Evolutionary conservation across 2,888 invertebrate genomes (phyloP), one percentile per base, ranked within the genome.

Genomic region (Thereva unica): DNA sequence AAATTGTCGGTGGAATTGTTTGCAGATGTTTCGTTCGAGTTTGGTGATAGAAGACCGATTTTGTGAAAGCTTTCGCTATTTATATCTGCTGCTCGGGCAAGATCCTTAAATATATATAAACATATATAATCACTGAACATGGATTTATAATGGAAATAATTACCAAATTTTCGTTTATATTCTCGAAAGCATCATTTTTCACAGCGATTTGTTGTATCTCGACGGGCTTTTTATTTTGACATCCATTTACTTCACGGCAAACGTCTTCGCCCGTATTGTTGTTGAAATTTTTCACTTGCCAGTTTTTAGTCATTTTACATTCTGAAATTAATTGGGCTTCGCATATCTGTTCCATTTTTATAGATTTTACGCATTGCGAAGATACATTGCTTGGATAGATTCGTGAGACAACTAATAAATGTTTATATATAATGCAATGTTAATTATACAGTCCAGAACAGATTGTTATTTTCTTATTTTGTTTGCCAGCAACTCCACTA

Each of bases 1-100:
- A 80, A 73, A 71, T 80, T 80, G 68, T 80, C 80, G 35, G 80
- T 80, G 63, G 80, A 80, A 71, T 80, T 80, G 67, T 78, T 79
- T 52, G 78, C 74, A 8, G 80, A 80, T 35, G 77, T 77, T 64
- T 77, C 76, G 71, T 77, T 78, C 7, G 77, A 77, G 67, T 75
- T 74, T 69, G 71, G 67, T 69, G 76, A 42, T 69, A 70, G 67
- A 57, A 65, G 67, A 5, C 50, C 49, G 1, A 50, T 23, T 50
- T 61, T 61, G 23, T 42, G 12, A 37, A 61, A 61, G 34, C 40
- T 40, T 10, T 61, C 50, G 40, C 23, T 61, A 5, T 23, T 12
- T 23, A 61, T 12, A 35, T 61, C 61, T n/a, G 40, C 8, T 10
- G 45, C n/a, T 12, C 23, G 35, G 3, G 61, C 49, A 38, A 50